phyloP scores from a whole-genome alignment of 2,888 invertebrate species.

The Euzetes globulus region DNA sequence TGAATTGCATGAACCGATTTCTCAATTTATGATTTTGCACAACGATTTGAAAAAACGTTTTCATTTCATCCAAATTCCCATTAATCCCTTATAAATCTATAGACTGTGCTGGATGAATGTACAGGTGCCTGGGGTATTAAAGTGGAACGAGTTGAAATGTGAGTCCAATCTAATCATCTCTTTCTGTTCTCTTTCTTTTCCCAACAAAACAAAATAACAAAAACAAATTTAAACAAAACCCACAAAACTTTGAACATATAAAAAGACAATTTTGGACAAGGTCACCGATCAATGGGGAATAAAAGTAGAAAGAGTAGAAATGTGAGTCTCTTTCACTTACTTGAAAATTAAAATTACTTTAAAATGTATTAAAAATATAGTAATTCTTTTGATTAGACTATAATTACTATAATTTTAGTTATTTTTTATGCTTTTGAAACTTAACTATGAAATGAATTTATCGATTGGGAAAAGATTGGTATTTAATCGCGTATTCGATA shows the following conservation, averaged over 20 bases:
- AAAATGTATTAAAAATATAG: too few relatives aligned
- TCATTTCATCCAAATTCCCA: background rate
- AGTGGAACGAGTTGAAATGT: slow-evolving; percentile 51
- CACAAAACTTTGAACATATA: background rate
- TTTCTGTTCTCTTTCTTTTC: background rate
- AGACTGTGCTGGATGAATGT: slow-evolving; percentile 44
- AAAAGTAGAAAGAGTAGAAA: slow-evolving; percentile 50
- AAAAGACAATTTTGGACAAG: slow-evolving; percentile 43
- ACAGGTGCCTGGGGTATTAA: slow-evolving; percentile 47
- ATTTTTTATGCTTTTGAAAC: background rate
- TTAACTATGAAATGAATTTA: background rate
- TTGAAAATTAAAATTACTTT: too few relatives aligned
- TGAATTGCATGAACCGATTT: too few relatives aligned
- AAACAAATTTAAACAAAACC: background rate
- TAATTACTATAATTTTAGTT: too few relatives aligned
- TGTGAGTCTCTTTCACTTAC: slow-evolving; percentile 46
- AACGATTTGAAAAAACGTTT: background rate
- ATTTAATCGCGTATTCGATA: slow-evolving; percentile 5
- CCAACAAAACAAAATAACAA: background rate
- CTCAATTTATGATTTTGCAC: background rate
- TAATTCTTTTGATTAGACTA: too few relatives aligned
- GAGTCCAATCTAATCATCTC: slow-evolving; percentile 35
- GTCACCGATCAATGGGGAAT: slow-evolving; percentile 47
- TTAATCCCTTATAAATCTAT: background rate
- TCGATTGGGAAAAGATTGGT: slow-evolving; percentile 6